Conservation (phyloP, 2,113 vertebrate species). For the Notiomystis cincta region DNA sequence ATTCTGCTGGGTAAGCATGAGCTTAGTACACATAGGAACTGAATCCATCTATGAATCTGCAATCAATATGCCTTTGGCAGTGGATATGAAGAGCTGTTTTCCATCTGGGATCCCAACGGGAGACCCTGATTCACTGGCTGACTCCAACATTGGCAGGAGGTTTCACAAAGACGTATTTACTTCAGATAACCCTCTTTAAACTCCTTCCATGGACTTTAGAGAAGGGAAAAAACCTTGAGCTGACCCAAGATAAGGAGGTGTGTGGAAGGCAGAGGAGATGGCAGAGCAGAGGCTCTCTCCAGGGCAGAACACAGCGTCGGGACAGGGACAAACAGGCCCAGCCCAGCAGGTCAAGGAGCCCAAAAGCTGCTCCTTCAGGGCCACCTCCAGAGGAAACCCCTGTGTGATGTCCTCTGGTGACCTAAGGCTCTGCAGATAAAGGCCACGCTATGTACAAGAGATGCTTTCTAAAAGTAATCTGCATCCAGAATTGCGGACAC, state of each 20-base stretch:
- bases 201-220: not conserved
- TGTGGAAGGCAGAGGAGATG: not conserved
- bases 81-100: not conserved
- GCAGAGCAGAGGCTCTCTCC: not conserved
- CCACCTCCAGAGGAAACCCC: not conserved
- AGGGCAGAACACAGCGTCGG: not conserved
- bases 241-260: not conserved
- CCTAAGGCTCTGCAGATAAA: not conserved
- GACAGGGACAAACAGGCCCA: not conserved
- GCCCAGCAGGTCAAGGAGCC: too few relatives aligned
- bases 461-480: not conserved
- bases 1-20: not conserved
- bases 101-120: not conserved
- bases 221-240: not conserved
- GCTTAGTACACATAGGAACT: not conserved
- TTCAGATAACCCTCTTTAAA: not conserved
- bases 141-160: not conserved
- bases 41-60: not conserved
- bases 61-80: not conserved
- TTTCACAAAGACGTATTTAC: not conserved
- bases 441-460: not conserved
- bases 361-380: not conserved
- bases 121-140: not conserved
- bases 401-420: not conserved
- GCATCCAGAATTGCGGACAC: fast-evolving